Evolutionary conservation across 2,888 invertebrate species (phyloP).

Genomic region (Argyra leucocephala): DNA sequence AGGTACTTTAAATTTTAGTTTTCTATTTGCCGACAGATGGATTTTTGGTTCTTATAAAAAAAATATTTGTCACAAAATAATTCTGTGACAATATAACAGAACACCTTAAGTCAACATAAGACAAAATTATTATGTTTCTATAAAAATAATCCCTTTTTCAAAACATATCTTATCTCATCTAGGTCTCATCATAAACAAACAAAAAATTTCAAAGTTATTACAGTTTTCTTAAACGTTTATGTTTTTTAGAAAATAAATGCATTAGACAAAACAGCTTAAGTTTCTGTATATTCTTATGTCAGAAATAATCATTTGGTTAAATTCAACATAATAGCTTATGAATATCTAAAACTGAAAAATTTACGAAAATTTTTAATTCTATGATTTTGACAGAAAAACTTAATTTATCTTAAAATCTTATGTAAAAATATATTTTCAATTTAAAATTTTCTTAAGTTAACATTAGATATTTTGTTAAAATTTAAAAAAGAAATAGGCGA

Average conservation of each 20-base stretch:
- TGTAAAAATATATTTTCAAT: neutral
- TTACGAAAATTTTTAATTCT: neutral
- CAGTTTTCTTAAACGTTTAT: neutral
- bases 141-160: neutral
- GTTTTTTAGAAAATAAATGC: neutral
- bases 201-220: neutral
- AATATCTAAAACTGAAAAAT: neutral
- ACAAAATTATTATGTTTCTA: neutral
- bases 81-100: neutral
- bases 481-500: no score
- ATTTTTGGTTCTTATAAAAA: no score
- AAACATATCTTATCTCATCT: neutral
- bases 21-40: no score
- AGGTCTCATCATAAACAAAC: neutral
- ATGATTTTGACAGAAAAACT: neutral
- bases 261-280: neutral
- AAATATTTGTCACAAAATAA: no score
- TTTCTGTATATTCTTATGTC: neutral
- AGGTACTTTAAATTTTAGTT: no score
- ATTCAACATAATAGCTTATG: conserved; percentile 2
- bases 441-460: no score
- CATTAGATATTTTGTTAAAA: no score
- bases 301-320: neutral
- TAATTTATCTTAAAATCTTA: no score
- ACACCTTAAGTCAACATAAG: conserved; percentile 6